Conservation (phyloP, 2,113 vertebrate species). For the Aphyosemion australe region DNA sequence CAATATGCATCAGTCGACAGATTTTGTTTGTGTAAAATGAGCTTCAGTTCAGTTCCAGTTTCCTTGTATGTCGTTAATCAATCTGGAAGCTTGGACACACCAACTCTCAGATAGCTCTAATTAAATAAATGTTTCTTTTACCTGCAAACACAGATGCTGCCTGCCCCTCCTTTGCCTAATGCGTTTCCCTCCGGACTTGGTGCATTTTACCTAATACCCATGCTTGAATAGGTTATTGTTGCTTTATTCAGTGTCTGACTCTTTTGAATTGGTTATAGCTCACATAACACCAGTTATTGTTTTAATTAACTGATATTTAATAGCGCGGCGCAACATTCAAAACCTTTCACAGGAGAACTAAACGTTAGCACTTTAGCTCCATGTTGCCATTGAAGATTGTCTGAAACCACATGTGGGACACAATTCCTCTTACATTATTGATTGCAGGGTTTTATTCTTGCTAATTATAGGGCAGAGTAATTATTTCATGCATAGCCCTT, state of each 20-base stretch:
- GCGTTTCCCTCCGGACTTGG: background rate
- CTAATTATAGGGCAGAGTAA: constrained; percentile 27
- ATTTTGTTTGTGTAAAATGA: constrained; percentile 52
- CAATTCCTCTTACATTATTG: constrained; percentile 14
- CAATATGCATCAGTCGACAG: constrained; percentile 40
- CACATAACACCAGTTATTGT: constrained; percentile 34
- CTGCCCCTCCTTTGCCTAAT: constrained; percentile 9
- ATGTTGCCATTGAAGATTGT: constrained; percentile 19
- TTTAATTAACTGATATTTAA: constrained; percentile 29
- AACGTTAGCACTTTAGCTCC: constrained; percentile 1
- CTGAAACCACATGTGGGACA: background rate
- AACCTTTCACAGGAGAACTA: constrained; percentile 13
- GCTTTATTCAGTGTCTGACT: constrained; percentile 17
- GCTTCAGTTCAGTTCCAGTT: constrained; percentile 45
- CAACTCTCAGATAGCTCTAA: constrained; percentile 46
- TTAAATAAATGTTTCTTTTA: constrained; percentile 62
- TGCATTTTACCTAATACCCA: constrained; percentile 2
- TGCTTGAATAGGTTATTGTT: constrained; percentile 12
- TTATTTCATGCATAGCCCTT: constrained; percentile 16
- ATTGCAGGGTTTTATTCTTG: constrained; percentile 22
- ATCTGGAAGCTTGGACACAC: constrained; percentile 33
- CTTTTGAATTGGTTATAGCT: constrained; percentile 35
- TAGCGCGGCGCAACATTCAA: constrained; percentile 17
- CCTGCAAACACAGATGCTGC: constrained; percentile 28
- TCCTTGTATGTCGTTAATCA: constrained; percentile 63